A percentile compares a stretch with the other conserved stretches of the same genome.
phyloP scores from a whole-genome alignment of 2,797 vertebrate genomes.

The Ibycter americanus region DNA sequence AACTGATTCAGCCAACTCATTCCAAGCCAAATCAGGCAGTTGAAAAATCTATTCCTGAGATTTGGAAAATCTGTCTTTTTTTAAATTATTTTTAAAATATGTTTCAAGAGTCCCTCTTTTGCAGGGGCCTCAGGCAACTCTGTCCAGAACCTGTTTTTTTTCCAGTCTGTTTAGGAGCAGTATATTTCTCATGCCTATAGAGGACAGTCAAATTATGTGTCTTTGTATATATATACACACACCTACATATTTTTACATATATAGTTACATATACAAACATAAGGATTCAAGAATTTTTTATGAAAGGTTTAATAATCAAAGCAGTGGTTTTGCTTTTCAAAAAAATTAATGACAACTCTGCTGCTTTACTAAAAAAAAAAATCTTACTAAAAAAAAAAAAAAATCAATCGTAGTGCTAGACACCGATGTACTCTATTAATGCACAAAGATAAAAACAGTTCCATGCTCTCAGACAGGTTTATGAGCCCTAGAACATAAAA shows the following conservation, averaged over 20 bases:
- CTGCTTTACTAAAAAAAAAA: not conserved
- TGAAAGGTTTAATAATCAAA: slow-evolving; percentile 7
- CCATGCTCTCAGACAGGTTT: not conserved
- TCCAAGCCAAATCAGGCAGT: slow-evolving; percentile 53
- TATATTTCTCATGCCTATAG: not conserved
- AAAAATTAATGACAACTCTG: not conserved
- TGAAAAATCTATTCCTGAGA: slow-evolving; percentile 61
- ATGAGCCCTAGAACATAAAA: not conserved
- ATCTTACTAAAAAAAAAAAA: not conserved
- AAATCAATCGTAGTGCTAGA: not conserved
- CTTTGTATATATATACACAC: not conserved
- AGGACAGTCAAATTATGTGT: not conserved
- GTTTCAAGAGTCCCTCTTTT: slow-evolving; percentile 22
- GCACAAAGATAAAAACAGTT: not conserved
- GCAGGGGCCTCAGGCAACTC: slow-evolving; percentile 32
- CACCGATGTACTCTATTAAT: not conserved
- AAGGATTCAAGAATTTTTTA: not conserved
- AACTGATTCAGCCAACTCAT: slow-evolving; percentile 58
- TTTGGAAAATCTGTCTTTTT: slow-evolving; percentile 38
- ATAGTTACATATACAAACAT: not conserved
- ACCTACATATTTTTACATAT: slow-evolving; percentile 19
- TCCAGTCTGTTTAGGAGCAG: slow-evolving; percentile 8
- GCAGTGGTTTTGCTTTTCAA: not conserved
- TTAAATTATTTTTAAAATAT: not conserved
- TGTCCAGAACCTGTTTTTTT: not conserved